Conservation (phyloP, 2,113 vertebrate species). For the Atherinomorus stipes region DNA sequence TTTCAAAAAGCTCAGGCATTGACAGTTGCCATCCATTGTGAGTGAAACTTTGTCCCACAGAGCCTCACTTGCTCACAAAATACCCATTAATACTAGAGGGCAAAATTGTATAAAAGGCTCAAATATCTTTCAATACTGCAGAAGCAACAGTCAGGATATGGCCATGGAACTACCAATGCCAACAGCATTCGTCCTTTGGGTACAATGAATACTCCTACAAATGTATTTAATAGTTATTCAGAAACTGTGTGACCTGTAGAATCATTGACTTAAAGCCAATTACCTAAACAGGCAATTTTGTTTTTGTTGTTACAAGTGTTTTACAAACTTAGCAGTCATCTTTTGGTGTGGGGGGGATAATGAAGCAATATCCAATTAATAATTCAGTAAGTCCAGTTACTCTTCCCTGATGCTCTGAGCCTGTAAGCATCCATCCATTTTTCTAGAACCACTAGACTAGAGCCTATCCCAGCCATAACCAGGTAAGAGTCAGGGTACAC, state of each 20-base stretch:
- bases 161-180: neutral
- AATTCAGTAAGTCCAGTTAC: constrained; percentile 28
- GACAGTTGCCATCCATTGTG: neutral
- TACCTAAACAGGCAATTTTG: no score
- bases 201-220: neutral
- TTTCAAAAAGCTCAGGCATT: neutral
- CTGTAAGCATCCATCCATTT: neutral
- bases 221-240: neutral
- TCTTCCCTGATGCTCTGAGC: constrained; percentile 27
- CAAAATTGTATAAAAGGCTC: neutral
- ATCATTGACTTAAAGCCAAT: neutral
- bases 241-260: neutral
- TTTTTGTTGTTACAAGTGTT: no score
- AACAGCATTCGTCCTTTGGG: neutral
- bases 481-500: no score
- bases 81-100: neutral
- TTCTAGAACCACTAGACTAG: no score
- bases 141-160: neutral
- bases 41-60: neutral
- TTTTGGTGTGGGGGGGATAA: no score
- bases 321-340: no score
- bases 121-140: neutral
- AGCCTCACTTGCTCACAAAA: constrained; percentile 3
- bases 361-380: neutral
- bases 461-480: no score